phyloP scores from a whole-genome alignment of 2,888 invertebrate species.

The Campoplex capitator region DNA sequence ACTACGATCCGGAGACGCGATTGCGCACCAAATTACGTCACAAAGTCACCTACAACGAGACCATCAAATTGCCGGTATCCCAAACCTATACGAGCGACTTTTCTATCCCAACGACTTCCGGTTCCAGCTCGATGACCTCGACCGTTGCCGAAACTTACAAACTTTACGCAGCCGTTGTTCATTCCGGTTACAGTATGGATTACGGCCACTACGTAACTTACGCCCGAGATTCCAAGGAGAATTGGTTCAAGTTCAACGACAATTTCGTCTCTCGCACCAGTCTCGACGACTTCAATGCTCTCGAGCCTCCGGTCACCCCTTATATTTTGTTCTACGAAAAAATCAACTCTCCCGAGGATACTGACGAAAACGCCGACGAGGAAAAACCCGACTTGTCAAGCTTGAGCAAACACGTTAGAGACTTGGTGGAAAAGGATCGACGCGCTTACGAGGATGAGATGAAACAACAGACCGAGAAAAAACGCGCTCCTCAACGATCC shows the following conservation, averaged over 20 bases:
- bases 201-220: slow-evolving; percentile 96
- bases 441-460: slow-evolving; percentile 77
- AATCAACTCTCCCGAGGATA: slow-evolving; percentile 71
- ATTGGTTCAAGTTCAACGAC: slow-evolving; percentile 94
- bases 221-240: slow-evolving; percentile 88
- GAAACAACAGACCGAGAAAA: slow-evolving; percentile 76
- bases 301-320: slow-evolving; percentile 91
- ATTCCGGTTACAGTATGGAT: slow-evolving; percentile 93
- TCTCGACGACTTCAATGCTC: slow-evolving; percentile 87
- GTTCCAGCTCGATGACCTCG: slow-evolving; percentile 60
- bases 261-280: slow-evolving; percentile 88
- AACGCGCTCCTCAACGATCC: slow-evolving; percentile 71
- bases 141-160: slow-evolving; percentile 86
- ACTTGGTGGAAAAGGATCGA: slow-evolving; percentile 78
- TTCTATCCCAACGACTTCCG: slow-evolving; percentile 38
- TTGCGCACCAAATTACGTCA: slow-evolving; percentile 93
- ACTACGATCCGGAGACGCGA: slow-evolving; percentile 89
- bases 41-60: slow-evolving; percentile 87
- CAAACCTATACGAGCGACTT: slow-evolving; percentile 70
- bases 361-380: slow-evolving; percentile 65
- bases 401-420: slow-evolving; percentile 78
- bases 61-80: slow-evolving; percentile 84
- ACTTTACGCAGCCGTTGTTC: slow-evolving; percentile 93
- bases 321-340: slow-evolving; percentile 92
- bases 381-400: slow-evolving; percentile 77